These are phyloP conservation scores for Pithys albifrons DNA, from an alignment of 2,113 vertebrate genomes.

Conservation along the genomic window DNA sequence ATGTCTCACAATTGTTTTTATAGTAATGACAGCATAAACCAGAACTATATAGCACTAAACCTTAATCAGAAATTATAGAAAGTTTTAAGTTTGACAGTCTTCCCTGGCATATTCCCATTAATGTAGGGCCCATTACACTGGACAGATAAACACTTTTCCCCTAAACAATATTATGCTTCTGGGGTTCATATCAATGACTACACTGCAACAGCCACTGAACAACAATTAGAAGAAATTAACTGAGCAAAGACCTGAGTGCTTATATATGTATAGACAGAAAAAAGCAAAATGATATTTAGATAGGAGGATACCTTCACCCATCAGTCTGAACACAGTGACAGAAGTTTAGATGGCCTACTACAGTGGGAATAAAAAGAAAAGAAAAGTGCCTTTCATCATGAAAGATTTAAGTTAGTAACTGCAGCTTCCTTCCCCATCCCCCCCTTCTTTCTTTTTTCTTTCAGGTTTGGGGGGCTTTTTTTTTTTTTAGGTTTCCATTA, in stretches of 20 bases:
- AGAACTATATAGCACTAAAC: background rate
- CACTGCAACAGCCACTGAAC: background rate
- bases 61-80: background rate
- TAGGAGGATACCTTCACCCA: background rate
- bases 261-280: background rate
- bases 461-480: background rate
- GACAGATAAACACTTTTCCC: background rate
- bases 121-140: rapidly evolving
- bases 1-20: background rate
- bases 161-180: background rate
- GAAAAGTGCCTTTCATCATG: background rate
- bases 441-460: background rate
- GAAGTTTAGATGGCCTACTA: background rate
- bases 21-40: background rate
- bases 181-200: background rate
- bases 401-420: background rate
- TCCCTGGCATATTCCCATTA: background rate
- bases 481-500: background rate
- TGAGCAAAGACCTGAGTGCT: background rate
- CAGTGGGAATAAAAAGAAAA: too few relatives aligned
- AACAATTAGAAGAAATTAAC: background rate
- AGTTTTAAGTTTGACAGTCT: background rate
- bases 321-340: background rate
- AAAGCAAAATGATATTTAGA: background rate
- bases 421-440: background rate